Evolutionary conservation across 2,113 vertebrate genomes (phyloP), one percentile per base, ranked within the genome.

Genomic region (Hipposideros armiger): DNA sequence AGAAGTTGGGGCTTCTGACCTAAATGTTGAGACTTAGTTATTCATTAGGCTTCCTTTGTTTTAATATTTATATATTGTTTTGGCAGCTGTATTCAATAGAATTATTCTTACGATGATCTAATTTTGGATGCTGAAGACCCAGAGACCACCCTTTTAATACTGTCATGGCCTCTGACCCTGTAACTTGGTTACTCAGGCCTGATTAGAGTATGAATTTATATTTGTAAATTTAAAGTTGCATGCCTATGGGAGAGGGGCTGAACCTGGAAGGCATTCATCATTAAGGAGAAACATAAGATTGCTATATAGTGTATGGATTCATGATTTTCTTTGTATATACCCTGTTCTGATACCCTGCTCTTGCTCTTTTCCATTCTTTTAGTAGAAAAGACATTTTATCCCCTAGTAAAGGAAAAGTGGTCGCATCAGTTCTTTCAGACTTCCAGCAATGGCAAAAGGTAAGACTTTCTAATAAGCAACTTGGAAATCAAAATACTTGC

Each of bases 401-500:
- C 64, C 2, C 1, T 1, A 16, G 7, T 56, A 97, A 96, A 70
- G 78, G 47, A 94, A 89, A 97, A 13, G 16, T 90, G 11, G 50
- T 87, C 4, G 20, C 73, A 42, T 69, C 93, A 86, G 5, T 98
- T 56, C n/a, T 97, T 42, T 60, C 47, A 56, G 98, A 98, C 30
- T 97, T 97, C 89, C 98, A 96, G 74, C 77, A 72, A 8, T 88
- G 97, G 90, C 96, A 97, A 90, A 97, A 96, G 52, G 97, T 98
- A 98, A 97, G 97, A 88, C 58, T 85, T 93, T 69, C 22, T 78
- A 52, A 32, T 70, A 30, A 50, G 73, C 1, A 52, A 0, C 67
- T 83, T 73, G 22, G 7, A n/a, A 28, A 47, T 64, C 14, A 40
- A 58, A 87, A n/a, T 45, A 58, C 58, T 67, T 89, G 60, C 8